Conservation (phyloP, 2,113 vertebrate species). For the Phycodurus eques region DNA sequence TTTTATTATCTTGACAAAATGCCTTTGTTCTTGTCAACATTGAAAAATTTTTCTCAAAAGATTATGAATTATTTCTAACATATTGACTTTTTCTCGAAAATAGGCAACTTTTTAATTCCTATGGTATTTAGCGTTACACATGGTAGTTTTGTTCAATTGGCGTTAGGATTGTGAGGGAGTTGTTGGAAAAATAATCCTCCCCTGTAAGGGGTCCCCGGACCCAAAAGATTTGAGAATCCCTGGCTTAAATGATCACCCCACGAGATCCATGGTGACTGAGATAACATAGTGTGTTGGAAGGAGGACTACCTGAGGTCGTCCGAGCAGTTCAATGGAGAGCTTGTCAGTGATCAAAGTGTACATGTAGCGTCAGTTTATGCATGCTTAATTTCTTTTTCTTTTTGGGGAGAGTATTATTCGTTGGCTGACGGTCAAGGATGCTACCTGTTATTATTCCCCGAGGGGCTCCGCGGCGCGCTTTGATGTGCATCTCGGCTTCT, state of each 20-base stretch:
- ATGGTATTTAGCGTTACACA: no score
- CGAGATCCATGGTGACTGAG: constrained; percentile 36
- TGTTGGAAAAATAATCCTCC: no score
- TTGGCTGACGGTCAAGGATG: constrained; percentile 41
- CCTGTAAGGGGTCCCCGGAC: no score
- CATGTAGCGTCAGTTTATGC: constrained; percentile 21
- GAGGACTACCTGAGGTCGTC: constrained; percentile 28
- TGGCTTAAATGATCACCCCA: not conserved
- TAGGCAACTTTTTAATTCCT: no score
- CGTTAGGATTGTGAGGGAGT: no score
- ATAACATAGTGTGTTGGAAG: constrained; percentile 28
- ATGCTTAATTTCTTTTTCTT: constrained; percentile 45
- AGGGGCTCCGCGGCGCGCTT: constrained; percentile 30
- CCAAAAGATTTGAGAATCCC: no score
- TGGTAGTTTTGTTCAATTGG: no score
- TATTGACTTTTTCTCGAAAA: no score
- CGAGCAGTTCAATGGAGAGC: not conserved
- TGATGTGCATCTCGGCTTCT: constrained; percentile 47
- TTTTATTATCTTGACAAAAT: no score
- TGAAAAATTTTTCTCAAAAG: no score
- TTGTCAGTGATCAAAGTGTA: constrained; percentile 57
- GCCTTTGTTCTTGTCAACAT: no score
- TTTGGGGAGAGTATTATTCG: not conserved
- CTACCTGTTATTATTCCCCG: constrained; percentile 45
- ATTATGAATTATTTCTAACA: no score